Conservation (phyloP, 2,888 invertebrate genomes). For the Lapara coniferarum region DNA sequence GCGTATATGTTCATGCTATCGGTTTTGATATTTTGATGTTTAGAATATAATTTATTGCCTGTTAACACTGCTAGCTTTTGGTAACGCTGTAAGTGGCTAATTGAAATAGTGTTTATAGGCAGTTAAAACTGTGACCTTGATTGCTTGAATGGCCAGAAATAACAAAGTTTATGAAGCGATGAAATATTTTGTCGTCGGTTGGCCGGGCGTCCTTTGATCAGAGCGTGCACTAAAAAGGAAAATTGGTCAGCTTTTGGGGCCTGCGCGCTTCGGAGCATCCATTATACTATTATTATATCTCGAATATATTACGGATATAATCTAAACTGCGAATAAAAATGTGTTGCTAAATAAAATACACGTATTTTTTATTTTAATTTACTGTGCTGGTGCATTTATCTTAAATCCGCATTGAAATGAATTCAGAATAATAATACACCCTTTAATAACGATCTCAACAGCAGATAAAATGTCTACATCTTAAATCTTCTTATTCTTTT, state of each 20-base stretch:
- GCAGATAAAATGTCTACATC: too few species aligned
- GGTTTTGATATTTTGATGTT: too few species aligned
- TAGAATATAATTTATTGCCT: too few species aligned
- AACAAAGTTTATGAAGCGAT: slow-evolving; percentile 63
- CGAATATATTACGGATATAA: neutral
- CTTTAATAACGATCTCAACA: too few species aligned
- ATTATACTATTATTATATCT: slow-evolving; percentile 37
- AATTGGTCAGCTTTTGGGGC: slow-evolving; percentile 69
- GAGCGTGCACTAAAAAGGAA: slow-evolving; percentile 69
- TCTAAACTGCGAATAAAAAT: neutral
- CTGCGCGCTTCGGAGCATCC: slow-evolving; percentile 52
- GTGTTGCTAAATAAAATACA: neutral
- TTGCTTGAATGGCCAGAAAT: slow-evolving; percentile 45
- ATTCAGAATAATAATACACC: too few species aligned
- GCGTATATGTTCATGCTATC: too few species aligned
- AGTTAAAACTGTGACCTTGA: slow-evolving; percentile 19
- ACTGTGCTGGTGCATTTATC: too few species aligned
- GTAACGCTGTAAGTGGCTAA: too few species aligned
- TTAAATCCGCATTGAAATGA: too few species aligned
- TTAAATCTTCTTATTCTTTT: too few species aligned
- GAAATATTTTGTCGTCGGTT: slow-evolving; percentile 62
- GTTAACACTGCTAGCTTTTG: too few species aligned
- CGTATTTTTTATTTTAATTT: too few species aligned
- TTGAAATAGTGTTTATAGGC: slow-evolving; percentile 1
- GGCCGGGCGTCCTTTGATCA: slow-evolving; percentile 71